These are phyloP conservation scores for Oxyruncus cristatus DNA, from an alignment of 2,113 vertebrate genomes.

Conservation along the genomic window DNA sequence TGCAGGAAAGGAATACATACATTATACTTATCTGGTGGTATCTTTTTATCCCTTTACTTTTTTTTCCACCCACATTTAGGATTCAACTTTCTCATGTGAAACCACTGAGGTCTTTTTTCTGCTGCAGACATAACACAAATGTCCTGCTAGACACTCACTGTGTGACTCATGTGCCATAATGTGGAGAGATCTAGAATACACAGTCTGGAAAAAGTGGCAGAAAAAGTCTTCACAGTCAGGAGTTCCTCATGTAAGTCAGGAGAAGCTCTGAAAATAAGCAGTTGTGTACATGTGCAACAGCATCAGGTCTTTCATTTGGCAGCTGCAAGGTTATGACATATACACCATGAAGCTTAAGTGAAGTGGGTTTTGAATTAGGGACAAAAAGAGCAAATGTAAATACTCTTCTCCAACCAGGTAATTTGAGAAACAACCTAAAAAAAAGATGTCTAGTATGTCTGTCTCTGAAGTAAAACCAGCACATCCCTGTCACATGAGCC, in stretches of 20 bases:
- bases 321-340: neutral
- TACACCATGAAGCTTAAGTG: neutral
- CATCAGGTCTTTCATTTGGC: neutral
- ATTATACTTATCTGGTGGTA: neutral
- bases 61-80: neutral
- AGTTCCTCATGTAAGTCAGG: neutral
- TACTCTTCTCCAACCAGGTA: neutral
- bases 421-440: neutral
- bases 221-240: neutral
- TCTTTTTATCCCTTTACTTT: constrained; percentile 6
- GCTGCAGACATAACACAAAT: constrained; percentile 48
- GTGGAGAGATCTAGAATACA: neutral
- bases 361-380: neutral
- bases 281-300: neutral
- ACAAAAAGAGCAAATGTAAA: neutral
- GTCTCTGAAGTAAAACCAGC: neutral
- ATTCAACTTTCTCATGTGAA: constrained; percentile 37
- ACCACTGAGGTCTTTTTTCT: constrained; percentile 15
- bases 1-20: neutral
- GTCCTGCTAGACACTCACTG: neutral
- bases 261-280: neutral
- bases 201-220: neutral
- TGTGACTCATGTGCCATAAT: constrained; percentile 22
- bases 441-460: neutral
- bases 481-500: neutral